Percentiles rank a stretch among this genome's conserved stretches.
Conservation (phyloP, 2,797 vertebrate species). For the Sebastes vulpes region DNA sequence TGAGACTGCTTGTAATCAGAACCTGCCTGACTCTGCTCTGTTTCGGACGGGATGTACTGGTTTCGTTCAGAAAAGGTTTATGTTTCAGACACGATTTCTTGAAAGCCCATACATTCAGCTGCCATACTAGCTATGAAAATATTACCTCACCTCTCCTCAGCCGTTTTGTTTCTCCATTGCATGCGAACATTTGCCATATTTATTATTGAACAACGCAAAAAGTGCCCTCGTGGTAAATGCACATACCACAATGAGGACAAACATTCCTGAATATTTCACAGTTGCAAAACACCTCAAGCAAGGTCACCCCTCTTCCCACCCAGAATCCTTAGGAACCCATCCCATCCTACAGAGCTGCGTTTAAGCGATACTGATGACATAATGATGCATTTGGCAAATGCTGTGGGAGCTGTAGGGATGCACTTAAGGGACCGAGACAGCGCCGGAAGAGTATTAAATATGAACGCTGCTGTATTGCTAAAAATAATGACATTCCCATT, state of each 20-base stretch:
- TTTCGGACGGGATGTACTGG: no score
- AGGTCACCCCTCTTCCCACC: slow-evolving; percentile 6
- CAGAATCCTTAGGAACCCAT: not conserved
- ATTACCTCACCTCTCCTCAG: not conserved
- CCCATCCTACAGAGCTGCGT: slow-evolving; percentile 28
- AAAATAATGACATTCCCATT: slow-evolving; percentile 73
- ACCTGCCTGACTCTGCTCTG: no score
- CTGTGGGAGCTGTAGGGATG: slow-evolving; percentile 56
- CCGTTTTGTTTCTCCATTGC: not conserved
- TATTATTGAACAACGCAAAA: slow-evolving; percentile 1
- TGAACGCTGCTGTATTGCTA: slow-evolving; percentile 65
- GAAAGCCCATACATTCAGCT: not conserved
- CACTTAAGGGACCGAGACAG: slow-evolving; percentile 73
- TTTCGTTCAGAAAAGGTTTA: not conserved
- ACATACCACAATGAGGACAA: not conserved
- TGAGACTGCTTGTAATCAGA: no score
- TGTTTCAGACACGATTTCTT: not conserved
- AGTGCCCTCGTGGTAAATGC: not conserved
- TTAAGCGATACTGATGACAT: slow-evolving; percentile 54
- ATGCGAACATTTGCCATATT: not conserved
- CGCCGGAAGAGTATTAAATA: slow-evolving; percentile 68
- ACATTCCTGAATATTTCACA: not conserved
- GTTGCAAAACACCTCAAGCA: not conserved
- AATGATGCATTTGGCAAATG: slow-evolving; percentile 61
- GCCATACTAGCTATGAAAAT: not conserved